Evolutionary conservation across 2,113 vertebrate genomes (phyloP).

Genomic region (Orthonyx spaldingii): DNA sequence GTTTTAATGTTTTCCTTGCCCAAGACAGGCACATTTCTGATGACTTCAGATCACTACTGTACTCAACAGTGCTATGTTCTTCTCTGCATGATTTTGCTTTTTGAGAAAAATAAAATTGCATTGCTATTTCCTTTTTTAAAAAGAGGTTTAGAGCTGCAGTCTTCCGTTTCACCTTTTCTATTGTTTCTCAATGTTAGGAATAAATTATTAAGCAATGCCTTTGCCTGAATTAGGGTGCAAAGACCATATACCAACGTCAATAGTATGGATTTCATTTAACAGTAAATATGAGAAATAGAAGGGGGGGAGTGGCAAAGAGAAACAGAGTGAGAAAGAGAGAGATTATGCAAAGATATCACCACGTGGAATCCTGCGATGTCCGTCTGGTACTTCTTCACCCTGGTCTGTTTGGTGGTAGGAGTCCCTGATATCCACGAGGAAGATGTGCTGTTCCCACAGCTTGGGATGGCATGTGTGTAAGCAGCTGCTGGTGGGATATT

Average conservation of each 20-base stretch:
- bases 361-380: rapidly evolving
- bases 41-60: background rate
- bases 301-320: background rate
- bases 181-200: background rate
- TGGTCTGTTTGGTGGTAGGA: no score
- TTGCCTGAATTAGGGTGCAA: background rate
- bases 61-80: background rate
- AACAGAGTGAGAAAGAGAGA: no score
- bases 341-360: background rate
- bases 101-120: background rate
- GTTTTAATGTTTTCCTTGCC: background rate
- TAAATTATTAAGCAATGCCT: background rate
- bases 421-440: background rate
- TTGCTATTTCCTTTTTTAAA: background rate
- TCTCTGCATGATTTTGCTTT: background rate
- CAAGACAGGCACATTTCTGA: background rate
- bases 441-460: background rate
- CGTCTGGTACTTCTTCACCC: background rate
- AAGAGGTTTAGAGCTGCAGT: background rate
- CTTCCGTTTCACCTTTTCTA: background rate
- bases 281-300: background rate
- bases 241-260: no score
- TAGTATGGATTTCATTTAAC: background rate
- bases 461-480: background rate
- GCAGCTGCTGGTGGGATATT: background rate